A percentile compares a stretch with the other conserved stretches of the same genome.
These are phyloP conservation scores for Sebastes matsubarae DNA, from an alignment of 2,797 vertebrate genomes.

Conservation along the genomic window DNA sequence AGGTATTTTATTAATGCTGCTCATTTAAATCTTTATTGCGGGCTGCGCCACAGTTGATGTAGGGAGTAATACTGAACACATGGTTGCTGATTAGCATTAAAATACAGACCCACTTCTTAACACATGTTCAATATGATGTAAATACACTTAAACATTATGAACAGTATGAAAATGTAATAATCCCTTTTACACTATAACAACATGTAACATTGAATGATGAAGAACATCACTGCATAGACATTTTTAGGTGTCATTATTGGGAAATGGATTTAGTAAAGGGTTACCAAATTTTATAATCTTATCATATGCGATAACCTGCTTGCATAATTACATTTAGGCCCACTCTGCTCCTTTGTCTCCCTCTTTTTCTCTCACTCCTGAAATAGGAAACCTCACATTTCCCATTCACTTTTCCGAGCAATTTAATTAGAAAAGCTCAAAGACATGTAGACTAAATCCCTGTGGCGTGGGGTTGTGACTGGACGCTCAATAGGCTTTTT, in stretches of 20 bases:
- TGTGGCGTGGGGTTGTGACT: conserved; percentile 47
- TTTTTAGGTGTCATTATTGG: conserved; percentile 3
- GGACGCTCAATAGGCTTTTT: conserved; percentile 36
- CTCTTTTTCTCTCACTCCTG: conserved; percentile 36
- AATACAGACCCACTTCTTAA: not conserved
- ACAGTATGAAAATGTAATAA: not conserved
- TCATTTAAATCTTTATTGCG: conserved; percentile 49
- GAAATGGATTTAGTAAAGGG: conserved; percentile 9
- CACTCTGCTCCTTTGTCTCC: conserved; percentile 21
- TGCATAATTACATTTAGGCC: conserved; percentile 49
- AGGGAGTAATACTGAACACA: not conserved
- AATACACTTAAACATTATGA: too few species aligned
- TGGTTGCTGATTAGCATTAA: conserved; percentile 9
- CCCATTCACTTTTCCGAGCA: conserved; percentile 50
- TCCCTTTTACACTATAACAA: not conserved
- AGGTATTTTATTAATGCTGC: conserved; percentile 51
- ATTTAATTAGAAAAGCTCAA: conserved; percentile 66
- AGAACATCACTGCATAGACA: not conserved
- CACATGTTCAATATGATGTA: not conserved
- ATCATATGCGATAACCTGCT: conserved; percentile 29
- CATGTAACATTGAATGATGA: not conserved
- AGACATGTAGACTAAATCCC: conserved; percentile 52
- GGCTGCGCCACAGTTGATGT: not conserved
- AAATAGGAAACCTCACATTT: conserved; percentile 61
- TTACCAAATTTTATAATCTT: not conserved